Conservation (phyloP, 1,140 invertebrate species). For the Nymphalis io region DNA sequence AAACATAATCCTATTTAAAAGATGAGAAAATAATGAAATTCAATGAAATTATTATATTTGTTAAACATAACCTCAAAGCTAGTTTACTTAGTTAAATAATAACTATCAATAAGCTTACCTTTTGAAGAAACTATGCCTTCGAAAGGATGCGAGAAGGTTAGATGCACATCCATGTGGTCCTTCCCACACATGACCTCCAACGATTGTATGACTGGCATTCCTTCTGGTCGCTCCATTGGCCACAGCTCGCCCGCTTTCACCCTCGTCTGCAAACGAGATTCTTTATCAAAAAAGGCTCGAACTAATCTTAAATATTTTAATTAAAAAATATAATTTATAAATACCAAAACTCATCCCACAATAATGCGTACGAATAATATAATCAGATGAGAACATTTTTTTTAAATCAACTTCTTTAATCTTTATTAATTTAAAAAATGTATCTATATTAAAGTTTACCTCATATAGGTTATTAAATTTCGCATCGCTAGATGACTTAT, state of each 20-base stretch:
- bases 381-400: too few species aligned
- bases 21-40: too few species aligned
- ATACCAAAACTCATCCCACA: too few species aligned
- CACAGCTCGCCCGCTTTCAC: conserved; percentile 65
- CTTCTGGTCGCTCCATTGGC: conserved; percentile 73
- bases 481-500: too few species aligned
- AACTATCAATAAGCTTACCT: conserved; percentile 69
- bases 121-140: conserved; percentile 97
- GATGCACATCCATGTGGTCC: conserved; percentile 96
- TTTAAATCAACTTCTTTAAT: too few species aligned
- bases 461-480: too few species aligned
- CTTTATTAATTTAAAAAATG: too few species aligned
- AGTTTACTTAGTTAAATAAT: not conserved
- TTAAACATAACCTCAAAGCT: too few species aligned
- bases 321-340: not conserved
- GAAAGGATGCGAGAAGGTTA: conserved; percentile 94
- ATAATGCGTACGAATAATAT: too few species aligned
- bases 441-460: too few species aligned
- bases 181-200: conserved; percentile 96
- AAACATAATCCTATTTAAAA: too few species aligned
- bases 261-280: conserved; percentile 52
- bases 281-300: not conserved
- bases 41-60: too few species aligned
- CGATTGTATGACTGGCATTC: conserved; percentile 75
- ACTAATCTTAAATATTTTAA: not conserved